These are phyloP conservation scores for Monochamus saltuarius DNA, from an alignment of 1,140 invertebrate genomes.

Conservation along the genomic window DNA sequence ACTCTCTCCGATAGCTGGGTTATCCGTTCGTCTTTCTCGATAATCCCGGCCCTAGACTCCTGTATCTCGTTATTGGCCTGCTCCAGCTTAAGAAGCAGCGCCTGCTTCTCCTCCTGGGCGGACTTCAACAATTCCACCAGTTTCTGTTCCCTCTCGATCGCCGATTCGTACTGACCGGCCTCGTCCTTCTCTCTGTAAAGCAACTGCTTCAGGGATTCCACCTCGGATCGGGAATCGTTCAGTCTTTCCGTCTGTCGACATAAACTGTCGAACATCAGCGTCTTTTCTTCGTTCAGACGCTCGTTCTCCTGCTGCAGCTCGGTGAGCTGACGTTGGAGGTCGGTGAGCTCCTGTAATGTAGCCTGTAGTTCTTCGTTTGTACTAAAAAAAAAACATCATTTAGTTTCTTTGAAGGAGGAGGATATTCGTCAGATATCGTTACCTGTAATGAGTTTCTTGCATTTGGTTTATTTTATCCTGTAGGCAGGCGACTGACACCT, in stretches of 20 bases:
- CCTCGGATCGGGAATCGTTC: constrained; percentile 75
- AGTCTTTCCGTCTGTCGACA: constrained; percentile 89
- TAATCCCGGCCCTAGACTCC: constrained; percentile 45
- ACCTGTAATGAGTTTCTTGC: constrained; percentile 83
- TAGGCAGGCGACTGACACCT: constrained; percentile 87
- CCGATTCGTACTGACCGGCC: constrained; percentile 62
- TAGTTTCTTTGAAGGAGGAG: neutral
- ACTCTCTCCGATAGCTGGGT: constrained; percentile 66
- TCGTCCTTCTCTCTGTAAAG: constrained; percentile 55
- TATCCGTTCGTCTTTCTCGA: constrained; percentile 55
- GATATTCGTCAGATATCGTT: constrained; percentile 6
- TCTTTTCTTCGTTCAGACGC: constrained; percentile 82
- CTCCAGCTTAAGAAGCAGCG: constrained; percentile 73
- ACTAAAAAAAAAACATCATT: constrained; percentile 59
- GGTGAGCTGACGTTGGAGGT: constrained; percentile 80
- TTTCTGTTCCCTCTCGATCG: constrained; percentile 77
- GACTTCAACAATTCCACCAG: constrained; percentile 83
- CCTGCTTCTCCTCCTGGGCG: constrained; percentile 72
- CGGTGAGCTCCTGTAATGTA: constrained; percentile 87
- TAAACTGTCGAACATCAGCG: constrained; percentile 84
- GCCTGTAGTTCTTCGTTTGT: constrained; percentile 96
- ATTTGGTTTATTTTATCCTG: constrained; percentile 91
- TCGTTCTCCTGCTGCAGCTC: constrained; percentile 88
- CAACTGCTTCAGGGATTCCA: constrained; percentile 50
- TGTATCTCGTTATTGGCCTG: constrained; percentile 71